Evolutionary conservation across 2,888 invertebrate genomes (phyloP), one percentile per base, ranked within the genome.

Genomic region (Leuctra nigra): DNA sequence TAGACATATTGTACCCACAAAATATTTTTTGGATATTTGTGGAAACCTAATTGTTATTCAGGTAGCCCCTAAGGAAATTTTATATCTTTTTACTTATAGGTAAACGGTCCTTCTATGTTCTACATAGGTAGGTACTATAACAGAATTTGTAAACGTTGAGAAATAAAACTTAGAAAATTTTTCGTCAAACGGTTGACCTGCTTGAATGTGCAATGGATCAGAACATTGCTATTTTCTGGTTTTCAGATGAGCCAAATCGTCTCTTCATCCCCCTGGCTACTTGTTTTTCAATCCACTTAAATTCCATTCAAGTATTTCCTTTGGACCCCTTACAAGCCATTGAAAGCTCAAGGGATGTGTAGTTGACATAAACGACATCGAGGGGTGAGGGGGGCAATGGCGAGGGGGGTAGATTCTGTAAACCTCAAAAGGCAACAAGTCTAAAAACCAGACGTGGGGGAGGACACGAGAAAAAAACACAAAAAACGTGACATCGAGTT

Each of bases 361-460:
- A 57, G 57, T 57, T 57, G 57, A 57, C 57, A 57, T 53, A 53
- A 55, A 56, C 53, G 54, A 57, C 57, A 57, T 20, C 36, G 48
- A 54, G 53, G n/a, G 57, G 53, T 57, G 57, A 57, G 54, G 54
- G 41, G 44, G 47, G 53, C 53, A 48, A 57, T 53, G 53, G n/a
- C 36, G 48, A 54, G 53, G 54, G 57, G 57, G 46, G 53, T 16
- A 44, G 24, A 14, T 36, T 47, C 53, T 47, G 41, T 53, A 53
- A 53, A 48, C 57, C 47, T 46, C 24, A 50, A 50, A 48, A 53
- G 57, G 57, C 57, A 57, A 57, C 57, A 57, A 57, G 57, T 57
- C 54, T 47, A 57, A 57, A 53, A 25, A 35, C 39, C 24, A 16
- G 29, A 16, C 25, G 4, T 18, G 53, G 54, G 47, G 53, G 38